A percentile compares a stretch with the other conserved stretches of the same genome.
Conservation (phyloP, 2,888 invertebrate genomes). For the Fragum sueziense region DNA sequence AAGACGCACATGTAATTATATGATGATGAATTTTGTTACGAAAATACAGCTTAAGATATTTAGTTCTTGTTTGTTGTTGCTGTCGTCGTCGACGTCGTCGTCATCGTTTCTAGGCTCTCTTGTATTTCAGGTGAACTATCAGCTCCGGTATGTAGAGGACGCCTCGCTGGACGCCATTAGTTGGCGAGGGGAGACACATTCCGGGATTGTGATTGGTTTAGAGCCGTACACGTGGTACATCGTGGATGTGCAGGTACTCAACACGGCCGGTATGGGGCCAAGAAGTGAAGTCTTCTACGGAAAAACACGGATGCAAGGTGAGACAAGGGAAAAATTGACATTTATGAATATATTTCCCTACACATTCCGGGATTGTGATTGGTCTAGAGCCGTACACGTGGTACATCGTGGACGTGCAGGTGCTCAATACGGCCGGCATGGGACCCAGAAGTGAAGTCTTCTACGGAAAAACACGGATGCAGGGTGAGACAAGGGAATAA, state of each 20-base stretch:
- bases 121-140: constrained; percentile 65
- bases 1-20: too few species aligned
- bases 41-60: too few species aligned
- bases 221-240: constrained; percentile 95
- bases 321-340: background rate
- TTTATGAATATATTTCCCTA: too few species aligned
- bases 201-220: constrained; percentile 89
- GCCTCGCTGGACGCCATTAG: constrained; percentile 62
- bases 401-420: constrained; percentile 96
- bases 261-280: constrained; percentile 96
- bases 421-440: constrained; percentile 96
- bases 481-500: too few species aligned
- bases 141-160: constrained; percentile 48
- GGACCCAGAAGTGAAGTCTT: constrained; percentile 94
- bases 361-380: constrained; percentile 85
- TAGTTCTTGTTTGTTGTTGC: too few species aligned
- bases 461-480: too few species aligned
- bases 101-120: too few species aligned
- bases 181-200: constrained; percentile 58
- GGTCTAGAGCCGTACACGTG: constrained; percentile 95
- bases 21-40: too few species aligned
- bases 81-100: too few species aligned
- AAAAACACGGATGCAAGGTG: constrained; percentile 57
- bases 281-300: constrained; percentile 88
- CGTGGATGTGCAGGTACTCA: constrained; percentile 96